Evolutionary conservation across 2,888 invertebrate species (phyloP), one percentile per base, ranked within the genome.

Genomic region (Phengaris arion): DNA sequence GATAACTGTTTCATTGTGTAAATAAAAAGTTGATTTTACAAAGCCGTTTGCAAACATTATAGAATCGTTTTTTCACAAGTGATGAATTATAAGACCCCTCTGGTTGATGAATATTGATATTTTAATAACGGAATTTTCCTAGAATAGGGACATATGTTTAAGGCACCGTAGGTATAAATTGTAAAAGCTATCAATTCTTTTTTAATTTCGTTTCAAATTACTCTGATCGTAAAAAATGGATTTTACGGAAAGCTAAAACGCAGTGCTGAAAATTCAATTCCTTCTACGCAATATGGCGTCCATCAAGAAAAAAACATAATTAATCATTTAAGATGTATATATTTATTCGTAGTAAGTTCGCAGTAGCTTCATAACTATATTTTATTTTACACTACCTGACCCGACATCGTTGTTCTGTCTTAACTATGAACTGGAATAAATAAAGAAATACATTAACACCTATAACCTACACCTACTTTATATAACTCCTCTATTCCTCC

Each of bases 191-290:
- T 64, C 35, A 64, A 64, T 64, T 64, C 64, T 64, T 64, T 64
- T 64, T 64, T 64, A 64, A 64, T 64, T 64, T 64, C 13, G 64
- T 64, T 64, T 45, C 35, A 64, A 64, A 64, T 64, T 64, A 64
- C 64, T 64, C 6, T 64, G 64, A 64, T 64, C 64, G 64, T 64
- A 64, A 64, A 64, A 64, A 64, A 64, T 64, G 64, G 35, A 64
- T 64, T 64, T 13, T 12, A 45, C 64, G 64, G 64, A 64, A 64
- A 64, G 64, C 35, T 64, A 64, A 64, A 64, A 64, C 64, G 64
- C 35, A 64, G 12, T 12, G 64, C 35, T 64, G 64, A 45, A 64
- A 35, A 64, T 64, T 64, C 35, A 45, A 64, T 64, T 64, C 35
- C 45, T 64, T 64, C 64, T 64, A 64, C 35, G 6, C 35, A 64